Conservation (phyloP, 2,797 vertebrate genomes). For the Siniperca obscura region DNA sequence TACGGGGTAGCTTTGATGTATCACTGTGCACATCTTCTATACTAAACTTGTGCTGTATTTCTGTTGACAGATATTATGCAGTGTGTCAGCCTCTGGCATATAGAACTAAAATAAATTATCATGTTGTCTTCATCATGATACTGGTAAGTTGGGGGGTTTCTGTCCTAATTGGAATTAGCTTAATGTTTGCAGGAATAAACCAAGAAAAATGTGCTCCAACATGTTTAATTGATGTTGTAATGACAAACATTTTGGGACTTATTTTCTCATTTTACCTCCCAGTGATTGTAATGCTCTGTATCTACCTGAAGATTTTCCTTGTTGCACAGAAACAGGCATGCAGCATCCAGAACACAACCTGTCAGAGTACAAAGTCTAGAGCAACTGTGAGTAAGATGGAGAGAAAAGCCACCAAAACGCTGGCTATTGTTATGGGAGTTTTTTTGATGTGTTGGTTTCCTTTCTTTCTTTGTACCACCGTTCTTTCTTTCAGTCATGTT, state of each 20-base stretch:
- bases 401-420: slow-evolving; percentile 87
- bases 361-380: slow-evolving; percentile 52
- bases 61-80: slow-evolving; percentile 60
- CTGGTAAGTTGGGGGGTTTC: slow-evolving; percentile 84
- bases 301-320: slow-evolving; percentile 88
- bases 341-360: slow-evolving; percentile 74
- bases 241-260: slow-evolving; percentile 52
- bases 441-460: slow-evolving; percentile 89
- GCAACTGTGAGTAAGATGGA: slow-evolving; percentile 72
- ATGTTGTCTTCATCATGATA: slow-evolving; percentile 80
- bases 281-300: slow-evolving; percentile 83
- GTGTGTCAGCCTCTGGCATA: slow-evolving; percentile 58
- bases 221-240: slow-evolving; percentile 12
- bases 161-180: slow-evolving; percentile 82
- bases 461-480: slow-evolving; percentile 84
- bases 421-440: slow-evolving; percentile 86
- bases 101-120: slow-evolving; percentile 18
- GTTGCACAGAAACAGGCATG: slow-evolving; percentile 85
- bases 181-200: slow-evolving; percentile 84
- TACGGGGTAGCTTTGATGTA: slow-evolving; percentile 27
- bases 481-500: slow-evolving; percentile 69
- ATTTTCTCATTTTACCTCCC: slow-evolving; percentile 84
- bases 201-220: slow-evolving; percentile 55
- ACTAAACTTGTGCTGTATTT: slow-evolving; percentile 56
- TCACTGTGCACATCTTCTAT: slow-evolving; percentile 38